Conservation (phyloP, 2,888 invertebrate genomes). For the Punctoribates punctum region DNA sequence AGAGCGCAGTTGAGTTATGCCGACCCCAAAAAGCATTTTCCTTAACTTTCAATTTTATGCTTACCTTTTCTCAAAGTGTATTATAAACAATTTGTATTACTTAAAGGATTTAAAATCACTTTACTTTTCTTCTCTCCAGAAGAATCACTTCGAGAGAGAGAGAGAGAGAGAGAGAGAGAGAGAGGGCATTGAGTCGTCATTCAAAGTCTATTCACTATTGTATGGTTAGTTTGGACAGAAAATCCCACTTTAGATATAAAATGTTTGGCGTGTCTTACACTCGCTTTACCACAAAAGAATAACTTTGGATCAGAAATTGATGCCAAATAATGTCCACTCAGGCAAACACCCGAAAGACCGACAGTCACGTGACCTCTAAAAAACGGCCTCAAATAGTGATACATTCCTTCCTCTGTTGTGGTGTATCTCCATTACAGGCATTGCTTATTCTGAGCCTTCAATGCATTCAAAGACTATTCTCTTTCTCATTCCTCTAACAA, state of each 20-base stretch:
- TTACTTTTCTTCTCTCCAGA: not conserved
- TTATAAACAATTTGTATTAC: conserved; percentile 34
- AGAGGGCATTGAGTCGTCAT: not conserved
- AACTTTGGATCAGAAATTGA: conserved; percentile 30
- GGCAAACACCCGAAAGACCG: conserved; percentile 26
- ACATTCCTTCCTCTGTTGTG: not conserved
- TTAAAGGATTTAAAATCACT: conserved; percentile 36
- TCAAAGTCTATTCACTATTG: not conserved
- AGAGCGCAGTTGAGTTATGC: not conserved
- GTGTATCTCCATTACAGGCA: not conserved
- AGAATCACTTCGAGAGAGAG: not conserved
- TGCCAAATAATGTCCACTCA: conserved; percentile 34
- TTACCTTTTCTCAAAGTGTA: conserved; percentile 32
- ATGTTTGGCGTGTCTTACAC: conserved; percentile 30
- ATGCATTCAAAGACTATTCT: not conserved
- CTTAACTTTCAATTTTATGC: conserved; percentile 27
- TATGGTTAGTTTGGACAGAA: not conserved
- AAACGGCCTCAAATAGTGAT: not conserved
- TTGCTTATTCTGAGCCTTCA: not conserved
- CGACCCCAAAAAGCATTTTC: not conserved
- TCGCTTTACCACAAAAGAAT: conserved; percentile 32
- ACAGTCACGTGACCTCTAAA: conserved; percentile 25
- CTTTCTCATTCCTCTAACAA: conserved; percentile 19
- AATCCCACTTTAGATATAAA: conserved; percentile 13
- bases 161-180: not conserved